Conservation (phyloP, 2,113 vertebrate species). For the Apodemus sylvaticus region DNA sequence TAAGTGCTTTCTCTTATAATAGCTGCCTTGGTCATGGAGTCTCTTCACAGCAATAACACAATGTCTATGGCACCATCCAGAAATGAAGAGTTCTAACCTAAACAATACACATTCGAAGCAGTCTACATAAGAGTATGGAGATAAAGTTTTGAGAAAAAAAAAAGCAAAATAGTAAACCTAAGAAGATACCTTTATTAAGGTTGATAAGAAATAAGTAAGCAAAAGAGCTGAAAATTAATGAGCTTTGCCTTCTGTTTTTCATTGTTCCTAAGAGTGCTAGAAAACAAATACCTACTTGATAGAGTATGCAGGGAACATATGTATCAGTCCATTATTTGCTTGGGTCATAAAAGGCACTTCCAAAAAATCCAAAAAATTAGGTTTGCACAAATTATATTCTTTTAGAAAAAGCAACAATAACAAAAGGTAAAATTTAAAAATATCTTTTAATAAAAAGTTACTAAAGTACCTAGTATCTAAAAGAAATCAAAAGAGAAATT, state of each 20-base stretch:
- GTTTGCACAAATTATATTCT: background rate
- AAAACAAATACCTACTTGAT: background rate
- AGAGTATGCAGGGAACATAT: background rate
- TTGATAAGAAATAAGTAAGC: background rate
- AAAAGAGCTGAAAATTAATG: background rate
- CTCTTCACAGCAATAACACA: background rate
- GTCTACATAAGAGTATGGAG: background rate
- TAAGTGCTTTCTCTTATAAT: background rate
- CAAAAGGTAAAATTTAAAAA: background rate
- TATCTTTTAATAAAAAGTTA: background rate
- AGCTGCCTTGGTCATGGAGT: background rate
- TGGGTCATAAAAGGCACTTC: background rate
- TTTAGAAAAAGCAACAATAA: background rate
- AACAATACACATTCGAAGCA: constrained; percentile 1
- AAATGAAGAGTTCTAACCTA: background rate
- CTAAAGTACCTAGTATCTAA: background rate
- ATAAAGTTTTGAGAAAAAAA: background rate
- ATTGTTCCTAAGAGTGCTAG: background rate
- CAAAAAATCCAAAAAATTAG: background rate
- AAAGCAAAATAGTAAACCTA: background rate
- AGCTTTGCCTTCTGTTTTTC: background rate
- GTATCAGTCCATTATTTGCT: background rate
- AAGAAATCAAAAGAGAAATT: background rate
- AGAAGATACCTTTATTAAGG: background rate
- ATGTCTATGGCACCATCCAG: background rate